phyloP scores from a whole-genome alignment of 2,113 vertebrate genomes.

The Petaurus breviceps region DNA sequence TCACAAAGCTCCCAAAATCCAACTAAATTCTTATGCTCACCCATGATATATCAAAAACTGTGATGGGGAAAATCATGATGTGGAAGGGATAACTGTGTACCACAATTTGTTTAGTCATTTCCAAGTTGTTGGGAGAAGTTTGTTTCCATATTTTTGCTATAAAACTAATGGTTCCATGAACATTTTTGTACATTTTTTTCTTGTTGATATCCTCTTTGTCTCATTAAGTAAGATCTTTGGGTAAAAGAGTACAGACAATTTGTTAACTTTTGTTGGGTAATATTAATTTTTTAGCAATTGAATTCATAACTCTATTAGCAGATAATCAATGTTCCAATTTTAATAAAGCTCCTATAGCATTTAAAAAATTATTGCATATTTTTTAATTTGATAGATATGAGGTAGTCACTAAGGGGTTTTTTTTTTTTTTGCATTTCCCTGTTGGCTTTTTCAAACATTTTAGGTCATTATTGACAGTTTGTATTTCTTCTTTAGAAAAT shows the following conservation, averaged over 20 bases:
- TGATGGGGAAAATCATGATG: too few species aligned
- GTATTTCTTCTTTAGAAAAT: neutral
- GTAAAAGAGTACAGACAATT: neutral
- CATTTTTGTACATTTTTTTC: neutral
- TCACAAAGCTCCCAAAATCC: neutral
- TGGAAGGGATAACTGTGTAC: neutral
- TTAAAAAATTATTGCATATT: neutral
- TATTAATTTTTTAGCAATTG: neutral
- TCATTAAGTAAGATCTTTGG: neutral
- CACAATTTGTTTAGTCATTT: neutral
- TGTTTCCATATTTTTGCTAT: neutral
- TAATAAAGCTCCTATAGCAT: neutral
- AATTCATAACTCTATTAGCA: neutral
- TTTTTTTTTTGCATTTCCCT: neutral
- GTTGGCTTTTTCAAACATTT: neutral
- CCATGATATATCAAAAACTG: neutral
- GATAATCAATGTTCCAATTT: neutral
- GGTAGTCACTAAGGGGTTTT: neutral
- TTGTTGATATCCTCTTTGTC: neutral
- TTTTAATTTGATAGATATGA: neutral
- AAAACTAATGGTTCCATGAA: neutral
- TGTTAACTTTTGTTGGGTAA: neutral
- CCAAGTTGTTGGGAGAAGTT: neutral
- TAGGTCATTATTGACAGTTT: neutral
- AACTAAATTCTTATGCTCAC: neutral